phyloP scores from a whole-genome alignment of 2,888 invertebrate species.

The Subacronicta megacephala region DNA sequence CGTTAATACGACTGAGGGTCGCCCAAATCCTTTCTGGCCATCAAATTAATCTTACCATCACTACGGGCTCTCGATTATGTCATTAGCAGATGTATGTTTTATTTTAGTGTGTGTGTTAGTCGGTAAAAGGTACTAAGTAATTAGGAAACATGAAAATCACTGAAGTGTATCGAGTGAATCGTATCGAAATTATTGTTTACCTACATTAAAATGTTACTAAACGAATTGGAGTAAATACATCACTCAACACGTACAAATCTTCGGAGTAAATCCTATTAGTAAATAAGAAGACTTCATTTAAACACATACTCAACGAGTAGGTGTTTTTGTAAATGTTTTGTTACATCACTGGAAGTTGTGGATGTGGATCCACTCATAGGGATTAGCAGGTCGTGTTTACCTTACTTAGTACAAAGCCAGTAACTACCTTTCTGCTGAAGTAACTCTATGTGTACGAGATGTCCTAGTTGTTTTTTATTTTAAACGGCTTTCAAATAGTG shows the following conservation, averaged over 20 bases:
- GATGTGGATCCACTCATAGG: slow-evolving; percentile 38
- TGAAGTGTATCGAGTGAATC: neutral
- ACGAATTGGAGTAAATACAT: slow-evolving; percentile 45
- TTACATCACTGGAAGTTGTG: slow-evolving; percentile 12
- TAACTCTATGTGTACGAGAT: slow-evolving; percentile 9
- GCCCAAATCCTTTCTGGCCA: slow-evolving; percentile 69
- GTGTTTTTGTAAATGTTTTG: slow-evolving; percentile 39
- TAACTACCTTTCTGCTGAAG: slow-evolving; percentile 43
- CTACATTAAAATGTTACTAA: slow-evolving; percentile 22
- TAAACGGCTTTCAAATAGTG: slow-evolving; percentile 2
- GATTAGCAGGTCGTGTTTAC: slow-evolving; percentile 64
- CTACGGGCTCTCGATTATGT: slow-evolving; percentile 51
- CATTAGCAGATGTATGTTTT: slow-evolving; percentile 25
- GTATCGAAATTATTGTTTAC: slow-evolving; percentile 18
- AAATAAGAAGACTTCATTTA: slow-evolving; percentile 6
- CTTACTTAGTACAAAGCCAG: slow-evolving; percentile 54
- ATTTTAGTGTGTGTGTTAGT: slow-evolving; percentile 13
- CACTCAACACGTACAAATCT: slow-evolving; percentile 29
- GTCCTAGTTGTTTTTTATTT: slow-evolving; percentile 23
- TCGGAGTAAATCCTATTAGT: slow-evolving; percentile 28
- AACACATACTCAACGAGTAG: slow-evolving; percentile 24
- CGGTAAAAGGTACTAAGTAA: neutral
- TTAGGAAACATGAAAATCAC: neutral
- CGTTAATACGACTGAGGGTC: slow-evolving; percentile 75
- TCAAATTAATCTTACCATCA: slow-evolving; percentile 69